Evolutionary conservation across 1,140 invertebrate genomes (phyloP).

Genomic region (Agrilus planipennis): DNA sequence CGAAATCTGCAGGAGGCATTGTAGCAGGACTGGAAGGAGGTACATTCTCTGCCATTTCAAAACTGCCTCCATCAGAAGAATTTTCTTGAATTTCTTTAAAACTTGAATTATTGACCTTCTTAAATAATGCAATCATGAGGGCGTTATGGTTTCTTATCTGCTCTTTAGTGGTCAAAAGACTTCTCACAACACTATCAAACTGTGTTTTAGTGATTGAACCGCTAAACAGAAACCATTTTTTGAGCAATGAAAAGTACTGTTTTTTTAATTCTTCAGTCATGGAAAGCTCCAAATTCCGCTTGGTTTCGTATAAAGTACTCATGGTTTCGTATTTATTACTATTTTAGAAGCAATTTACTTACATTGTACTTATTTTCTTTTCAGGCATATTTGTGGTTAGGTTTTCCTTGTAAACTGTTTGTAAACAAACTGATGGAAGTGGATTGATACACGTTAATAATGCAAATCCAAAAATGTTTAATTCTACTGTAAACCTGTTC

Average conservation of each 20-base stretch:
- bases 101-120: conserved; percentile 17
- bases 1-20: conserved; percentile 18
- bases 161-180: conserved; percentile 24
- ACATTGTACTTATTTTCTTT: too few species aligned
- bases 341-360: too few species aligned
- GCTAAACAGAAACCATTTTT: conserved; percentile 26
- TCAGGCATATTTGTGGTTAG: too few species aligned
- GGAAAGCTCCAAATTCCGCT: conserved; percentile 20
- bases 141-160: conserved; percentile 25
- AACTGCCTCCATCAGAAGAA: conserved; percentile 15
- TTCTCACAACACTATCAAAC: conserved; percentile 24
- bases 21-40: conserved; percentile 17
- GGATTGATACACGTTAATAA: too few species aligned
- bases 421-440: too few species aligned
- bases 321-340: too few species aligned
- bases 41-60: conserved; percentile 19
- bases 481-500: too few species aligned
- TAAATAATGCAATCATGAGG: conserved; percentile 22
- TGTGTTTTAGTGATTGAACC: conserved; percentile 20
- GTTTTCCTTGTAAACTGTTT: too few species aligned
- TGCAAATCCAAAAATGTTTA: too few species aligned
- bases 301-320: conserved; percentile 22
- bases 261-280: conserved; percentile 21
- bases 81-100: conserved; percentile 11
- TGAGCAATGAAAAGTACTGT: conserved; percentile 24